phyloP scores from a whole-genome alignment of 2,888 invertebrate species.

The Aspidapion aeneum region DNA sequence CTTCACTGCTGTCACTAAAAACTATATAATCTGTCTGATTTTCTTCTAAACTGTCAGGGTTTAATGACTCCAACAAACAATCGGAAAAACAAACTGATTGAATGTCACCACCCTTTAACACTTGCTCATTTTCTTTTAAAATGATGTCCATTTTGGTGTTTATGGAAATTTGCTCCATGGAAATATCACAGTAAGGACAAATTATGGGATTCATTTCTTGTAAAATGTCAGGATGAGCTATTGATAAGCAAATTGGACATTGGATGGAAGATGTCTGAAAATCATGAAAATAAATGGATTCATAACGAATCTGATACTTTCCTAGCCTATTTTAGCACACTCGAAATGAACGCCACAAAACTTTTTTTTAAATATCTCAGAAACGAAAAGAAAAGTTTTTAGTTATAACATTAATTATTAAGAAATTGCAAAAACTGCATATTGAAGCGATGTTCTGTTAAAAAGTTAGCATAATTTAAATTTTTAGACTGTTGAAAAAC shows the following conservation, averaged over 20 bases:
- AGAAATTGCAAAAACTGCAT: no score
- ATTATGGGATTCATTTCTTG: conserved; percentile 32
- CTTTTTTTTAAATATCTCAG: no score
- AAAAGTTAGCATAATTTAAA: no score
- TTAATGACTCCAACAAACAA: conserved; percentile 9
- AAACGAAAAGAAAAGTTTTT: no score
- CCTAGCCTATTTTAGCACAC: no score
- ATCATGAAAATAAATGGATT: no score
- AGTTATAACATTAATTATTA: no score
- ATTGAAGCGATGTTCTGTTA: no score
- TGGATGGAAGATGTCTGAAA: conserved; percentile 39
- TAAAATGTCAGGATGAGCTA: conserved; percentile 37
- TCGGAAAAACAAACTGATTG: conserved; percentile 14
- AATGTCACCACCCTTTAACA: conserved; percentile 1
- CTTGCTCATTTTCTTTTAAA: conserved; percentile 2
- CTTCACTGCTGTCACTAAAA: not conserved
- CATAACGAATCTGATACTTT: no score
- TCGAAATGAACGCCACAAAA: no score
- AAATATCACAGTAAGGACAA: conserved; percentile 43
- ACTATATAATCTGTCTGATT: conserved; percentile 1
- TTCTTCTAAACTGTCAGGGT: not conserved
- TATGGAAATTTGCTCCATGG: conserved; percentile 33
- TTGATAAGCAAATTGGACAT: conserved; percentile 39
- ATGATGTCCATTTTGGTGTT: conserved; percentile 7
- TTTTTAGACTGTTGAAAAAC: no score